Evolutionary conservation across 2,113 vertebrate genomes (phyloP).

Genomic region (Cryptotis parvus): DNA sequence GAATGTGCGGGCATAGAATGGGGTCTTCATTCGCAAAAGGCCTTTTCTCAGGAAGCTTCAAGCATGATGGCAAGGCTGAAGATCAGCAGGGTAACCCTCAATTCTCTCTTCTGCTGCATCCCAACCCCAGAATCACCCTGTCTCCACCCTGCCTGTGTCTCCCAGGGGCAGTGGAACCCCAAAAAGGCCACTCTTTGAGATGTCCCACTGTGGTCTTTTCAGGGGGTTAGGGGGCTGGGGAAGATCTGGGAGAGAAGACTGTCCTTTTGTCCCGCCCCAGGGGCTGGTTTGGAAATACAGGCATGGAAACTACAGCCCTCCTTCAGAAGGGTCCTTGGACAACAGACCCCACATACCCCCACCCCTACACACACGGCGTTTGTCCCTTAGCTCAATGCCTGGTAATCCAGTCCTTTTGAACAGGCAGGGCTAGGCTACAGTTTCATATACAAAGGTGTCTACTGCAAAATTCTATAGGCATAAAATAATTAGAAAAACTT

Average conservation of each 20-base stretch:
- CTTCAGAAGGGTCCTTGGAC: not conserved
- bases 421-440: not conserved
- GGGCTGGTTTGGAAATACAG: not conserved
- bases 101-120: not conserved
- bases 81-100: too few species aligned
- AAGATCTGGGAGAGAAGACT: not conserved
- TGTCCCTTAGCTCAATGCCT: not conserved
- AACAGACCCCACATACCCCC: not conserved
- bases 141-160: not conserved
- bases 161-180: not conserved
- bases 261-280: not conserved
- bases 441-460: not conserved
- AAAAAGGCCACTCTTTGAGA: not conserved
- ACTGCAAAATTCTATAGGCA: conserved; percentile 11
- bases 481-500: not conserved
- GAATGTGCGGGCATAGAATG: not conserved
- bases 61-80: not conserved
- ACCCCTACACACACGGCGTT: not conserved
- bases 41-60: not conserved
- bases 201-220: not conserved
- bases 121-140: not conserved
- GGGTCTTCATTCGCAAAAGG: not conserved
- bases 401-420: not conserved
- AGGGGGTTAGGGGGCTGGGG: not conserved
- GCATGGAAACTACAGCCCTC: not conserved